A percentile compares a stretch with the other conserved stretches of the same genome.
Conservation (phyloP, 2,888 invertebrate genomes). For the Sminthurinus aureus region DNA sequence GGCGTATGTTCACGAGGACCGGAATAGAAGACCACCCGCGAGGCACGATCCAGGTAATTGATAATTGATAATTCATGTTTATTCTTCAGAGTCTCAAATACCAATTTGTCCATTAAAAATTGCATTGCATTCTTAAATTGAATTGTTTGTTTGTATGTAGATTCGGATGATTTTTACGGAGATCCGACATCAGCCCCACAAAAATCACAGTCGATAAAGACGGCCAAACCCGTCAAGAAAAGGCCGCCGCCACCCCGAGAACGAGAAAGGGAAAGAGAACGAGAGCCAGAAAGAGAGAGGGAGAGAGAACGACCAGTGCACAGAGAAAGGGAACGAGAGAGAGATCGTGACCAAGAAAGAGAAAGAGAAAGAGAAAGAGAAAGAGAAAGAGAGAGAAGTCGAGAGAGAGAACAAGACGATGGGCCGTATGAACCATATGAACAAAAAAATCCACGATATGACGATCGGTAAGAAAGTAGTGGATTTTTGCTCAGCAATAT, state of each 20-base stretch:
- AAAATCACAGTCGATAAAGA: conserved; percentile 18
- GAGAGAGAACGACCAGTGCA: conserved; percentile 4
- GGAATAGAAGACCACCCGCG: conserved; percentile 32
- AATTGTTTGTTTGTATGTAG: not conserved
- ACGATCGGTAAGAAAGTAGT: not conserved
- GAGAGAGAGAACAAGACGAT: not conserved
- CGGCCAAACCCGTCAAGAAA: not conserved
- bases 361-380: conserved; percentile 12
- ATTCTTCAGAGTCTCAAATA: no score
- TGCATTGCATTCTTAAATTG: no score
- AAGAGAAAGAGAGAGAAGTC: not conserved
- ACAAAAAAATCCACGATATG: not conserved
- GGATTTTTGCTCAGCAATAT: no score
- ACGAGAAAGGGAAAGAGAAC: not conserved
- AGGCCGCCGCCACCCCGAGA: not conserved
- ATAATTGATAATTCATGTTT: no score
- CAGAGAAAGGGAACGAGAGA: conserved; percentile 7
- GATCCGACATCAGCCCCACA: conserved; percentile 39
- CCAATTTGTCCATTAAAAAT: no score
- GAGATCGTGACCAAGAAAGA: not conserved
- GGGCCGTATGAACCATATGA: not conserved
- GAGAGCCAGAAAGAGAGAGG: conserved; percentile 5
- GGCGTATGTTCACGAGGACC: conserved; percentile 17
- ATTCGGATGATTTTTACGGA: conserved; percentile 54
- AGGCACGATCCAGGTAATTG: conserved; percentile 47